Evolutionary conservation across 2,797 vertebrate species (phyloP).

Genomic region (Channallabes apus): DNA sequence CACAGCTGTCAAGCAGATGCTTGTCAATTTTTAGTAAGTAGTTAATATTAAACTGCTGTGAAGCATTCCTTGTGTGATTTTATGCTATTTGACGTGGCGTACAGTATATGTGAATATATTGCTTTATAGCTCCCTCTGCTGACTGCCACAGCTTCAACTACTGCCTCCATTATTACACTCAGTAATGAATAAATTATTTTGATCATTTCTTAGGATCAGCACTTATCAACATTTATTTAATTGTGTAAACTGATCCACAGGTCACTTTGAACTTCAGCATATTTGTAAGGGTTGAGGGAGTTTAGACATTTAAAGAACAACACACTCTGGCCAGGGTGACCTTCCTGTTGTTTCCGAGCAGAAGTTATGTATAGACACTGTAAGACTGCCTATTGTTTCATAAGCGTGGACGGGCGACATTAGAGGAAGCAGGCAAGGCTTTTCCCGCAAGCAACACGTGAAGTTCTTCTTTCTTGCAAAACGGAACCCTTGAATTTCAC

Average conservation of each 20-base stretch:
- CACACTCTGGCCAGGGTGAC: constrained; percentile 12
- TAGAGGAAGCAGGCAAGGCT: constrained; percentile 49
- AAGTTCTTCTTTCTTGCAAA: constrained; percentile 71
- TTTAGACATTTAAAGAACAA: constrained; percentile 16
- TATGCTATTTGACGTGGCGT: not conserved
- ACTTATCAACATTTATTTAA: not conserved
- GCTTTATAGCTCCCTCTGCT: constrained; percentile 28
- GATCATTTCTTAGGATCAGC: not conserved
- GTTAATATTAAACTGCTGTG: not conserved
- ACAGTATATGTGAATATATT: not conserved
- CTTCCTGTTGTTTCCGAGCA: constrained; percentile 31
- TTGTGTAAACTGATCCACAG: not conserved
- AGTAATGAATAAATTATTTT: not conserved
- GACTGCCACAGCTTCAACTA: not conserved
- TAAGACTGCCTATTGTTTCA: constrained; percentile 49
- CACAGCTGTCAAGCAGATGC: not conserved
- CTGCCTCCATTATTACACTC: no score
- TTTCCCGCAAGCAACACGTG: constrained; percentile 63
- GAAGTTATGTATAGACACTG: constrained; percentile 14
- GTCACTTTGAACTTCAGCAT: not conserved
- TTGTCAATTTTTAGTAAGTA: not conserved
- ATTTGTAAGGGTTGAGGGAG: not conserved
- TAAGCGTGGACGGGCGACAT: constrained; percentile 35
- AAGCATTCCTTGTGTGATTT: not conserved
- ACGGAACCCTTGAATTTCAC: constrained; percentile 59